Conservation (phyloP, 2,888 invertebrate species). For the Erynnis tages region DNA sequence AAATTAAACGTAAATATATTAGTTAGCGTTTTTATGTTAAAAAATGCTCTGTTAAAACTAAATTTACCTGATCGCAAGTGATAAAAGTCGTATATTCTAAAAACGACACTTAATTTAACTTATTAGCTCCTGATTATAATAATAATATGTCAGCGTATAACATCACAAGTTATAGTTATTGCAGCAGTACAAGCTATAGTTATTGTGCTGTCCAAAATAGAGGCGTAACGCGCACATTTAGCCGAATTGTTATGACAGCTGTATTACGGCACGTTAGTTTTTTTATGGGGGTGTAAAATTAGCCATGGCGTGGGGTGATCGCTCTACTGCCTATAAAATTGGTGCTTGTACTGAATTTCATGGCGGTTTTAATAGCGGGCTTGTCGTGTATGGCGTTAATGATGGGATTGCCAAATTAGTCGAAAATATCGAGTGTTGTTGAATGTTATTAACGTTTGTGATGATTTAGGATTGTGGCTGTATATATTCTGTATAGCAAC, state of each 20-base stretch:
- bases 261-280: slow-evolving; percentile 34
- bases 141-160: too few relatives aligned
- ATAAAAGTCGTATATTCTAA: too few relatives aligned
- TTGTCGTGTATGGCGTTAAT: slow-evolving; percentile 6
- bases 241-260: slow-evolving; percentile 39
- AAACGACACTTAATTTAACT: too few relatives aligned
- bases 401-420: neutral
- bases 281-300: slow-evolving; percentile 42
- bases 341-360: slow-evolving; percentile 12
- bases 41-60: too few relatives aligned
- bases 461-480: too few relatives aligned
- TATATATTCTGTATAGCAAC: too few relatives aligned
- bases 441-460: too few relatives aligned
- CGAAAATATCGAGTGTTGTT: neutral
- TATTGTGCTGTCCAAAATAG: slow-evolving; percentile 32
- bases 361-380: slow-evolving; percentile 17
- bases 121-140: too few relatives aligned
- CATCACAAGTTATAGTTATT: neutral
- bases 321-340: slow-evolving; percentile 18
- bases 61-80: too few relatives aligned
- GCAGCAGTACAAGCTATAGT: slow-evolving; percentile 11
- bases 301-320: slow-evolving; percentile 28
- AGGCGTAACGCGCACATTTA: slow-evolving; percentile 27
- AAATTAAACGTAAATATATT: too few relatives aligned
- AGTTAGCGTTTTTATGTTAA: too few relatives aligned